Conservation (phyloP, 2,113 vertebrate genomes). For the Rhea pennata region DNA sequence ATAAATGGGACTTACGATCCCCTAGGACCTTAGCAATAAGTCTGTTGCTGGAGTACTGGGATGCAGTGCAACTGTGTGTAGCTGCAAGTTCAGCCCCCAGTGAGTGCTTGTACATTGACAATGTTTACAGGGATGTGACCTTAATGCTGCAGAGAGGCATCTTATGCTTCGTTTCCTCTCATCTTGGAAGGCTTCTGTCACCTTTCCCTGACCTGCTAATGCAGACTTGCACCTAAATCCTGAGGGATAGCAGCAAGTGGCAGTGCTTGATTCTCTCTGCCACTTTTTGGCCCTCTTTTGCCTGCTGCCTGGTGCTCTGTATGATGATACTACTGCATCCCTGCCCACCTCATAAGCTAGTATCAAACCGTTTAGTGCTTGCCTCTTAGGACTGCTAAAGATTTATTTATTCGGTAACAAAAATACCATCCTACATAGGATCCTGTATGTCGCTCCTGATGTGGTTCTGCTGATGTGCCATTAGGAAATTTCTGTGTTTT, state of each 20-base stretch:
- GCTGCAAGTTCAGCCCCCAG: background rate
- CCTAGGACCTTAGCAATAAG: fast-evolving
- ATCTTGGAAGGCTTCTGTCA: background rate
- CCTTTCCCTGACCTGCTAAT: fast-evolving
- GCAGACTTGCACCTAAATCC: background rate
- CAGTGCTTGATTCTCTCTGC: background rate
- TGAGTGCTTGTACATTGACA: background rate
- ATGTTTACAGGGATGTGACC: fast-evolving
- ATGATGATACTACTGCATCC: background rate
- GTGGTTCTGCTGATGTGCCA: fast-evolving
- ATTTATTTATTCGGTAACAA: background rate
- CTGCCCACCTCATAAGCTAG: background rate
- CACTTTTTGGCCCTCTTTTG: background rate
- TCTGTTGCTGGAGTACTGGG: background rate
- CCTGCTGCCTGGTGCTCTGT: background rate
- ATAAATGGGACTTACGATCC: background rate
- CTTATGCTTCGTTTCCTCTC: background rate
- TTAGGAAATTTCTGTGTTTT: background rate
- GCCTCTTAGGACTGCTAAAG: background rate
- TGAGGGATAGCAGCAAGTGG: fast-evolving
- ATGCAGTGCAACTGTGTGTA: background rate
- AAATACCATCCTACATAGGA: background rate
- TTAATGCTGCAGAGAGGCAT: background rate
- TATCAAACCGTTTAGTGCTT: background rate
- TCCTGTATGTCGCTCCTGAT: background rate